A percentile compares a stretch with the other conserved stretches of the same genome.
Conservation (phyloP, 1,140 invertebrate genomes). For the Drosophila athabasca region DNA sequence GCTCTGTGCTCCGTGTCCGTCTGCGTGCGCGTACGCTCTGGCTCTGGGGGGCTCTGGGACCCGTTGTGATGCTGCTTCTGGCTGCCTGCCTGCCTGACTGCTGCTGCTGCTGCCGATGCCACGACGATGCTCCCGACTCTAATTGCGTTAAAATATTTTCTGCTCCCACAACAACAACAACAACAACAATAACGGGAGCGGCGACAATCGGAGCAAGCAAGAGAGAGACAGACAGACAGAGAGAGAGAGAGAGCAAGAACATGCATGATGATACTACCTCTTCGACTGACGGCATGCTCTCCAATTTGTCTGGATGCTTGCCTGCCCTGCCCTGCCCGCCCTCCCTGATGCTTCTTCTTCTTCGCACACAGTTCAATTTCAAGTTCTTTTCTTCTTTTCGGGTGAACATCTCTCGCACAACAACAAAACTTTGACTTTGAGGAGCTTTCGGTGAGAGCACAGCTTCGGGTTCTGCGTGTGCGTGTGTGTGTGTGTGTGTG, state of each 20-base stretch:
- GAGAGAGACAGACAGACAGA: too few relatives aligned
- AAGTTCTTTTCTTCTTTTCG: slow-evolving; percentile 68
- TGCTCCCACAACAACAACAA: slow-evolving; percentile 73
- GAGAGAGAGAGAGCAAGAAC: slow-evolving; percentile 36
- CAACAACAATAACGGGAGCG: slow-evolving; percentile 27
- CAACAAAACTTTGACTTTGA: slow-evolving; percentile 50
- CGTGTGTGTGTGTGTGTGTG: slow-evolving; percentile 25
- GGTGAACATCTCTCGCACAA: slow-evolving; percentile 39
- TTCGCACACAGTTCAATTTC: slow-evolving; percentile 72
- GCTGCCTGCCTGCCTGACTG: slow-evolving; percentile 2
- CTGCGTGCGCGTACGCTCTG: slow-evolving; percentile 77
- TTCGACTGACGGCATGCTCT: slow-evolving; percentile 38
- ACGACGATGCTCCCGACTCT: slow-evolving; percentile 60
- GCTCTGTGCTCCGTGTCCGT: slow-evolving; percentile 65
- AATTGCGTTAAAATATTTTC: slow-evolving; percentile 80
- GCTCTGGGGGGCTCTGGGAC: slow-evolving; percentile 47
- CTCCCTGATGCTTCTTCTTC: slow-evolving; percentile 51
- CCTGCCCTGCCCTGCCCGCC: background rate
- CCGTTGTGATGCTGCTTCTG: slow-evolving; percentile 35
- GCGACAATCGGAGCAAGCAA: slow-evolving; percentile 4
- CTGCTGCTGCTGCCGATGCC: slow-evolving; percentile 8
- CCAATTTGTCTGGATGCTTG: slow-evolving; percentile 71
- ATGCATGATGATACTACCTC: slow-evolving; percentile 1
- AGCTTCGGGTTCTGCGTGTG: slow-evolving; percentile 40
- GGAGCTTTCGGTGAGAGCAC: slow-evolving; percentile 55